Percentiles rank a stretch among this genome's conserved stretches.
These are phyloP conservation scores for Amphipyra berbera DNA, from an alignment of 2,888 invertebrate species.

Conservation along the genomic window DNA sequence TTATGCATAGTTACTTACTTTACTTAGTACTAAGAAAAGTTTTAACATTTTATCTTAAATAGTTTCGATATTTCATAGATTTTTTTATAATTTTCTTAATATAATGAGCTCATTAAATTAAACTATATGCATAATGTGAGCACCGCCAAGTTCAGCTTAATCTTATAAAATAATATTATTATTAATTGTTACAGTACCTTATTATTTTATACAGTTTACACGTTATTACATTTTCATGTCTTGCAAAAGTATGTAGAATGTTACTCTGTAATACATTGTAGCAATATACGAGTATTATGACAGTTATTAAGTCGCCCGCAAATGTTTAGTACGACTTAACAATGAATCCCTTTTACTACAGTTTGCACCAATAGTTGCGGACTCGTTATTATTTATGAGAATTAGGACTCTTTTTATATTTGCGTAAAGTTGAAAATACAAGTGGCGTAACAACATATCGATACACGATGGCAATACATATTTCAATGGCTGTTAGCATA, in stretches of 20 bases:
- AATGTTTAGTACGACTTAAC: constrained; percentile 22
- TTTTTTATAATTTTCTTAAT: no score
- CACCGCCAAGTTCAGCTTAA: no score
- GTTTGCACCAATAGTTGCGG: constrained; percentile 2
- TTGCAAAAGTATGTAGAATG: constrained; percentile 7
- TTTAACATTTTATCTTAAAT: no score
- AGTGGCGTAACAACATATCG: neutral
- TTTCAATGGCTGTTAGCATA: neutral
- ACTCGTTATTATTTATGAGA: neutral
- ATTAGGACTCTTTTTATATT: neutral
- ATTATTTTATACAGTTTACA: no score
- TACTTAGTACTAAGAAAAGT: no score
- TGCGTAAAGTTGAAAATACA: neutral
- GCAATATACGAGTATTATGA: constrained; percentile 10
- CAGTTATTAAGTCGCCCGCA: constrained; percentile 19
- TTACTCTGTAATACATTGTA: constrained; percentile 5
- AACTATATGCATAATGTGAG: no score
- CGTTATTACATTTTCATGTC: neutral
- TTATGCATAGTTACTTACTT: no score
- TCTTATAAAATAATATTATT: no score
- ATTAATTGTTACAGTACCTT: no score
- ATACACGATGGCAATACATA: neutral
- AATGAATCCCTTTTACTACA: constrained; percentile 18
- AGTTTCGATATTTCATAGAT: no score
- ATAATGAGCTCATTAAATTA: no score